phyloP scores from a whole-genome alignment of 2,888 invertebrate genomes.

The Mechanitis messenoides region DNA sequence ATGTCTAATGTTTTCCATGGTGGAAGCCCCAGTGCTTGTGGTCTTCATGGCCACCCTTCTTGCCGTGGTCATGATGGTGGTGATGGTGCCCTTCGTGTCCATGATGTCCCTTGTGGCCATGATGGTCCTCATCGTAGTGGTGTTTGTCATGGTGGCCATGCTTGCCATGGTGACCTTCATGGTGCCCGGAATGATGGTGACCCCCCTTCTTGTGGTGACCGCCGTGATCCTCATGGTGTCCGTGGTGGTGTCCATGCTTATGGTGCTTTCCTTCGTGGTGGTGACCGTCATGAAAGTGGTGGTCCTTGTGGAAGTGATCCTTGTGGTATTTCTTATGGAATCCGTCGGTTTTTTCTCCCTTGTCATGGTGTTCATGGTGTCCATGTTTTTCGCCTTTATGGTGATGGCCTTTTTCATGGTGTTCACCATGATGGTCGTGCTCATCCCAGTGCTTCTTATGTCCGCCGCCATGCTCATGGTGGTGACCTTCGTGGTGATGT shows the following conservation, averaged over 20 bases:
- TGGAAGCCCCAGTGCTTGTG: constrained; percentile 85
- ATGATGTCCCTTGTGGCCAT: constrained; percentile 87
- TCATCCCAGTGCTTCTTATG: constrained; percentile 88
- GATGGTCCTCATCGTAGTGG: constrained; percentile 86
- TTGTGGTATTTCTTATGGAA: constrained; percentile 91
- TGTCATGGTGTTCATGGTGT: constrained; percentile 90
- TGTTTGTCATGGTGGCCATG: constrained; percentile 88
- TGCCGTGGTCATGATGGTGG: constrained; percentile 84
- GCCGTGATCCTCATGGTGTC: constrained; percentile 82
- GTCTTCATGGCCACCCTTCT: constrained; percentile 85
- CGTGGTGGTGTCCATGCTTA: constrained; percentile 86
- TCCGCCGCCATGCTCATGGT: constrained; percentile 85
- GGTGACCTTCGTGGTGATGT: constrained; percentile 84
- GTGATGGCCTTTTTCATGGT: constrained; percentile 85
- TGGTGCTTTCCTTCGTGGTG: constrained; percentile 89
- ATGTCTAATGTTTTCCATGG: constrained; percentile 55
- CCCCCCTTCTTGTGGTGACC: constrained; percentile 89
- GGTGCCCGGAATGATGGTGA: constrained; percentile 85
- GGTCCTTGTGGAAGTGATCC: constrained; percentile 91
- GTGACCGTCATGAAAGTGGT: constrained; percentile 91
- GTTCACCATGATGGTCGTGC: constrained; percentile 83
- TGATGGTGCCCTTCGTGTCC: constrained; percentile 85
- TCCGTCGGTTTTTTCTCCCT: constrained; percentile 87
- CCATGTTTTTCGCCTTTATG: constrained; percentile 87
- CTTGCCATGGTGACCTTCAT: constrained; percentile 86